Percentiles rank a stretch among this genome's conserved stretches.
These are phyloP conservation scores for Philereme vetulata DNA, from an alignment of 2,888 invertebrate species.

Conservation along the genomic window DNA sequence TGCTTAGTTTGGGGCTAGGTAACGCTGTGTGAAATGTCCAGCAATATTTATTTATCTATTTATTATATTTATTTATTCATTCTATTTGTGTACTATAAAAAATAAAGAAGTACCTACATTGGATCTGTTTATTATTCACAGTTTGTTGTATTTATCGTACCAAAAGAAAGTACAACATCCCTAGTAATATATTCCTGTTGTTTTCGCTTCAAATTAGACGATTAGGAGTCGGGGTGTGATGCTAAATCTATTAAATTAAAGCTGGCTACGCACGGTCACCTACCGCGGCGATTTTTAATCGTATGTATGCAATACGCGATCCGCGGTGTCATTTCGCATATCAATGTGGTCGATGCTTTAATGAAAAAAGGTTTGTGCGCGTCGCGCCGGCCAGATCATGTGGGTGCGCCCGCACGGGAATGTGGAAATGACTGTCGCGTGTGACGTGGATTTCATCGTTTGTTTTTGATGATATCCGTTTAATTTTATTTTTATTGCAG, in stretches of 20 bases:
- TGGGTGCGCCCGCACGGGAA: constrained; percentile 50
- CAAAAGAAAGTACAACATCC: constrained; percentile 81
- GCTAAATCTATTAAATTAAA: constrained; percentile 81
- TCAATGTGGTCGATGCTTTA: constrained; percentile 76
- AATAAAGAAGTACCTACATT: constrained; percentile 55
- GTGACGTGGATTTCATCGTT: constrained; percentile 28
- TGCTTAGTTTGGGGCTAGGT: too few species aligned
- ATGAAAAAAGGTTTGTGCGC: constrained; percentile 72
- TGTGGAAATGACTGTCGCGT: constrained; percentile 51
- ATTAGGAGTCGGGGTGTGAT: constrained; percentile 76
- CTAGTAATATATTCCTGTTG: constrained; percentile 77
- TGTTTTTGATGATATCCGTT: constrained; percentile 20
- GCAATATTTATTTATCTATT: too few species aligned
- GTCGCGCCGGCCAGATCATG: constrained; percentile 53
- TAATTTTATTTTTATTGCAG: constrained; percentile 18
- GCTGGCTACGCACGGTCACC: constrained; percentile 75
- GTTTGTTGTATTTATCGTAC: constrained; percentile 67
- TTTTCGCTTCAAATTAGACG: constrained; percentile 83
- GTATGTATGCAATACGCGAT: constrained; percentile 81
- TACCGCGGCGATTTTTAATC: constrained; percentile 81
- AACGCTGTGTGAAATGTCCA: too few species aligned
- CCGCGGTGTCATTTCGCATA: constrained; percentile 76
- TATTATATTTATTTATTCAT: too few species aligned
- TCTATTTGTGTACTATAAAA: too few species aligned
- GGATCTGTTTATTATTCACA: constrained; percentile 71